These are phyloP conservation scores for Diadumene lineata DNA, from an alignment of 92 coral and sea anemone genomes.

Conservation along the genomic window DNA sequence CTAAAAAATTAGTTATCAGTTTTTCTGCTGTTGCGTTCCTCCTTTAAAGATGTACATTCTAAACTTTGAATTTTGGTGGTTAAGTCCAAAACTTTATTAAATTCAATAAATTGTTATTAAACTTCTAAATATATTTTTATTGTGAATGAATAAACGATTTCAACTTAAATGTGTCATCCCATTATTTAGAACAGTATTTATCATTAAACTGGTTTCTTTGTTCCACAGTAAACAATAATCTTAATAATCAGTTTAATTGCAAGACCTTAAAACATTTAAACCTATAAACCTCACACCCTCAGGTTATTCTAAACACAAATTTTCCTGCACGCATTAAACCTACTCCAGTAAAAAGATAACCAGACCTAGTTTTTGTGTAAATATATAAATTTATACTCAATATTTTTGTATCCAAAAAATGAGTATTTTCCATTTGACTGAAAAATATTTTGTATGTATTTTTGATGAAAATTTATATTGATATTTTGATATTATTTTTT, in stretches of 20 bases:
- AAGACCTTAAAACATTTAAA: too few relatives aligned
- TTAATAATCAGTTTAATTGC: too few relatives aligned
- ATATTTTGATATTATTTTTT: too few relatives aligned
- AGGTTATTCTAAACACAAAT: background rate
- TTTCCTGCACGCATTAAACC: background rate
- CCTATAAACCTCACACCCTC: too few relatives aligned
- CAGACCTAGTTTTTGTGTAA: background rate
- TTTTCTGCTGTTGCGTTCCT: too few relatives aligned
- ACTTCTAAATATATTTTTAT: background rate
- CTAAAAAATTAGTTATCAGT: too few relatives aligned
- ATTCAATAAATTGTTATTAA: background rate
- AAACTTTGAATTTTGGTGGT: background rate
- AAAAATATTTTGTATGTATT: conserved; percentile 2
- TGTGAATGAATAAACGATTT: background rate
- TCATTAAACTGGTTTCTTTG: background rate
- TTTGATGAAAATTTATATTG: conserved; percentile 1
- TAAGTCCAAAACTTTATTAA: background rate
- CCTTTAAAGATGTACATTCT: background rate
- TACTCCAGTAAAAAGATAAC: background rate
- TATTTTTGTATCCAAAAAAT: conserved; percentile 6
- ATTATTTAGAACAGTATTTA: background rate
- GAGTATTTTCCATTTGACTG: background rate
- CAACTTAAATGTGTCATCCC: background rate
- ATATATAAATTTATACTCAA: background rate
- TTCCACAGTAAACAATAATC: too few relatives aligned